phyloP scores from a whole-genome alignment of 1,140 invertebrate genomes.

The Rhyzopertha dominica region DNA sequence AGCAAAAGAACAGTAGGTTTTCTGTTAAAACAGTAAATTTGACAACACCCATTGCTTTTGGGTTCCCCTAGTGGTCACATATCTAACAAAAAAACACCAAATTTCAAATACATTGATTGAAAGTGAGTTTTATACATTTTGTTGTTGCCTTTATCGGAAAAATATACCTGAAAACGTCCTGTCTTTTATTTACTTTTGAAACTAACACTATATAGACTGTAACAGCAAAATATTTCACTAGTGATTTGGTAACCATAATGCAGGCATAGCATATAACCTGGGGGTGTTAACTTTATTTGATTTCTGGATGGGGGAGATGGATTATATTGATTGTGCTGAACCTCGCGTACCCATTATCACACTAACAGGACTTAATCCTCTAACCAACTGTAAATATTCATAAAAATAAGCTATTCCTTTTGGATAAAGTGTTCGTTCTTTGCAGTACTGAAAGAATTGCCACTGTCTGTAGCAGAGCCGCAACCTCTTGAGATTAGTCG shows the following conservation, averaged over 20 bases:
- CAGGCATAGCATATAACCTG: too few relatives aligned
- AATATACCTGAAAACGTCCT: too few relatives aligned
- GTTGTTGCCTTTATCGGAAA: not conserved
- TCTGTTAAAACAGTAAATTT: too few relatives aligned
- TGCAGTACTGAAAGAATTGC: constrained; percentile 89
- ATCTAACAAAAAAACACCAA: too few relatives aligned
- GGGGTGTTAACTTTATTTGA: constrained; percentile 7
- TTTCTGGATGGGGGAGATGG: constrained; percentile 20
- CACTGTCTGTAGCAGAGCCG: constrained; percentile 80
- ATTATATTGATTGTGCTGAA: constrained; percentile 86
- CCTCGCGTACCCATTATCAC: constrained; percentile 96
- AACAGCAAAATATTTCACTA: too few relatives aligned
- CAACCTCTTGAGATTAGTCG: constrained; percentile 86
- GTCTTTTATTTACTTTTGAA: too few relatives aligned
- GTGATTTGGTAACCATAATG: too few relatives aligned
- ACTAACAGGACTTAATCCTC: constrained; percentile 91
- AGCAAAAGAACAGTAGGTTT: too few relatives aligned
- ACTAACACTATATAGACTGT: too few relatives aligned
- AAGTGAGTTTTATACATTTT: constrained; percentile 38
- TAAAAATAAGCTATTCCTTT: constrained; percentile 11
- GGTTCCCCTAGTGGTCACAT: too few relatives aligned
- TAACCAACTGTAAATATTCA: constrained; percentile 81
- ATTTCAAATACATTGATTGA: too few relatives aligned
- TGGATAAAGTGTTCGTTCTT: constrained; percentile 17
- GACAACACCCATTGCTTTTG: too few relatives aligned